phyloP scores from a whole-genome alignment of 2,113 vertebrate species.

The Butorides virescens region DNA sequence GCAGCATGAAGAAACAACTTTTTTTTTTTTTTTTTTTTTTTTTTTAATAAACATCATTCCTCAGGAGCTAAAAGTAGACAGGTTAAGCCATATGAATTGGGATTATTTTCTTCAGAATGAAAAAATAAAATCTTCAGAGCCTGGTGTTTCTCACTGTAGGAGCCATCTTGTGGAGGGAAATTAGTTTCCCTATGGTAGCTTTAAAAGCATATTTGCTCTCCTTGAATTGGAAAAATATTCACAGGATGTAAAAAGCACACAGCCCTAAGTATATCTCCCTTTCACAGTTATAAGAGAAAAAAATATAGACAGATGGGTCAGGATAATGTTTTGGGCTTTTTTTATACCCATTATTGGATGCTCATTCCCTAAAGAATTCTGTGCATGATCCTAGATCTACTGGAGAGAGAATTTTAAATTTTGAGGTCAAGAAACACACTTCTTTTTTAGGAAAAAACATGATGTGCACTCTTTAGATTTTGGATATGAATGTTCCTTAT shows the following conservation, averaged over 20 bases:
- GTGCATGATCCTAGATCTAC: background rate
- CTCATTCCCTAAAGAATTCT: background rate
- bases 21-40: background rate
- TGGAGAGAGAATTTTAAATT: background rate
- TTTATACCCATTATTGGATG: background rate
- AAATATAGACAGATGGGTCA: background rate
- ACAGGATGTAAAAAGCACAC: background rate
- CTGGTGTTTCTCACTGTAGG: background rate
- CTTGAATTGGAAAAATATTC: background rate
- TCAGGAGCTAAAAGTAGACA: background rate
- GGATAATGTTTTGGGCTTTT: background rate
- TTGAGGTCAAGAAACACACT: background rate
- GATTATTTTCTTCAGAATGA: background rate
- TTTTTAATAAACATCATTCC: background rate
- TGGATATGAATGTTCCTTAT: background rate
- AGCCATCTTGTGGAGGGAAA: slow-evolving; percentile 41
- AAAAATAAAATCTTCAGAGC: background rate
- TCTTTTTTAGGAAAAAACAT: background rate
- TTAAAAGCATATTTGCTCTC: background rate
- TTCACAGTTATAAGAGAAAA: background rate
- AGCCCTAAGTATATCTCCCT: background rate
- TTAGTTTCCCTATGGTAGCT: background rate
- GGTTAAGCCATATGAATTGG: background rate
- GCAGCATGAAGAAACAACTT: background rate
- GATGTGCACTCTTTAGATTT: background rate